Percentiles rank a stretch among this genome's conserved stretches.
phyloP scores from a whole-genome alignment of 2,888 invertebrate species.

The Antheraea yamamai region DNA sequence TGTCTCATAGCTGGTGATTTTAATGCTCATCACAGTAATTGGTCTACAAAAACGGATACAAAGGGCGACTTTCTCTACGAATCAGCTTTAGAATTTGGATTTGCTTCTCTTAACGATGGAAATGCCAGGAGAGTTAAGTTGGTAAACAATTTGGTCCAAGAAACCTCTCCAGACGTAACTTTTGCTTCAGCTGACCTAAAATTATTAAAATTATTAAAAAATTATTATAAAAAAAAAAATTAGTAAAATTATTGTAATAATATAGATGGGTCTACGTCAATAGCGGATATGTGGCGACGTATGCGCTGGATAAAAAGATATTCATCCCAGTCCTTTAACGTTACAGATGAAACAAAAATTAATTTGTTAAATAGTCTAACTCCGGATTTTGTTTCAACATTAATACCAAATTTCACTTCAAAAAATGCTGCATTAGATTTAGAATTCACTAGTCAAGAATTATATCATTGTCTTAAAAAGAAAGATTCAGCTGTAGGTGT shows the following conservation, averaged over 20 bases:
- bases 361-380: constrained; percentile 17
- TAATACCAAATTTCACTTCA: constrained; percentile 19
- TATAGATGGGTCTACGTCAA: neutral
- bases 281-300: too few relatives aligned
- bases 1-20: too few relatives aligned
- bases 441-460: constrained; percentile 16
- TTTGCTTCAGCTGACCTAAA: neutral
- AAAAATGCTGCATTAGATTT: constrained; percentile 17
- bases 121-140: constrained; percentile 26
- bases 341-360: too few relatives aligned
- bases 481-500: constrained; percentile 22
- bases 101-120: constrained; percentile 5
- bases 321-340: neutral
- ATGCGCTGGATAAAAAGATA: too few relatives aligned
- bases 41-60: constrained; percentile 20
- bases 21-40: too few relatives aligned
- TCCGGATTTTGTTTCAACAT: constrained; percentile 23
- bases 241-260: neutral
- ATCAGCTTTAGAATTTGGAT: constrained; percentile 24
- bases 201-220: too few relatives aligned
- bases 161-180: constrained; percentile 24
- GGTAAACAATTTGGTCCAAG: constrained; percentile 24
- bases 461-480: constrained; percentile 13
- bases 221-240: too few relatives aligned
- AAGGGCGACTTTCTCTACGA: constrained; percentile 23